These are phyloP conservation scores for Chromobotia macracanthus DNA, from an alignment of 2,797 vertebrate genomes.

Conservation along the genomic window DNA sequence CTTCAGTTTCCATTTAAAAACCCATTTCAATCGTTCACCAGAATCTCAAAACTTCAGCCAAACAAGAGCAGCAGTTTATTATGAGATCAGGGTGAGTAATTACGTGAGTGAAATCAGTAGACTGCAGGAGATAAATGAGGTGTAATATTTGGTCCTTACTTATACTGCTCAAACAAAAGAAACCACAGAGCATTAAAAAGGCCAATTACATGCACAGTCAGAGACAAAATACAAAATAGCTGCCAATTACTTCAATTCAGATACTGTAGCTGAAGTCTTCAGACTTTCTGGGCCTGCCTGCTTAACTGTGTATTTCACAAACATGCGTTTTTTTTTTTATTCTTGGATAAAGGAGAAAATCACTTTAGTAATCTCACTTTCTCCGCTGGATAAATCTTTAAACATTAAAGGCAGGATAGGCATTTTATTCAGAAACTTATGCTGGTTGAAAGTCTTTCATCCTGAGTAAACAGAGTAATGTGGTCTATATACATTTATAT, in stretches of 20 bases:
- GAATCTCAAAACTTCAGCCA: neutral
- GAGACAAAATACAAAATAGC: neutral
- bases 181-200: neutral
- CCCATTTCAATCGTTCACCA: neutral
- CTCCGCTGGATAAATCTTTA: too few species aligned
- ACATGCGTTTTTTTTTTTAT: too few species aligned
- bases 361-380: too few species aligned
- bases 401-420: too few species aligned
- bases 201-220: neutral
- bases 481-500: too few species aligned
- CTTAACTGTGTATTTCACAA: too few species aligned
- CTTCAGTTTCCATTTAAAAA: too few species aligned
- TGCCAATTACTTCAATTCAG: neutral
- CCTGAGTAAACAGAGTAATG: too few species aligned
- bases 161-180: neutral
- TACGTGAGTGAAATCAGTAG: neutral
- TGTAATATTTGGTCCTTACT: neutral
- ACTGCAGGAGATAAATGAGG: constrained; percentile 19
- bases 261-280: neutral
- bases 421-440: too few species aligned
- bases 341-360: neutral
- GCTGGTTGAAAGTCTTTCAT: too few species aligned
- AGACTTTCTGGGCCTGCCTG: neutral
- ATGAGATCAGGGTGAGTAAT: constrained; percentile 2
- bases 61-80: neutral